Percentiles rank a stretch among this genome's conserved stretches.
Evolutionary conservation across 1,140 invertebrate genomes (phyloP).

Genomic region (Dendrolimus punctatus): DNA sequence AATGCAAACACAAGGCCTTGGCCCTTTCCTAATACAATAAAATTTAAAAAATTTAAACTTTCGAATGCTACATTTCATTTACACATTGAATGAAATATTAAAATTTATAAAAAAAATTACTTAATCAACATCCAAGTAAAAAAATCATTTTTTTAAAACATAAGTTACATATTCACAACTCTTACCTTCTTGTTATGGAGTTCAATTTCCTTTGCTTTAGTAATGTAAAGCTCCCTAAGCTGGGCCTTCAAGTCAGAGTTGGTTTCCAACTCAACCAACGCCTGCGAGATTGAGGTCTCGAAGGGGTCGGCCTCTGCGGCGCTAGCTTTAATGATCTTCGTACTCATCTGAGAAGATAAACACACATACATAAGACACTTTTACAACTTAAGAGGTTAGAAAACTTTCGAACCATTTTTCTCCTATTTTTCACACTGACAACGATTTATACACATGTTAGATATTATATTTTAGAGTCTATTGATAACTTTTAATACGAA

Average conservation of each 20-base stretch:
- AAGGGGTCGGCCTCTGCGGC: slow-evolving; percentile 93
- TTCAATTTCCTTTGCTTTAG: slow-evolving; percentile 96
- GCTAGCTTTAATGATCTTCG: slow-evolving; percentile 93
- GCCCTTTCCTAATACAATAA: too few relatives aligned
- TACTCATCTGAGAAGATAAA: slow-evolving; percentile 80
- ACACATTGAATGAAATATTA: too few relatives aligned
- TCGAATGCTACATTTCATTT: too few relatives aligned
- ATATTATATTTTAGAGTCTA: not conserved
- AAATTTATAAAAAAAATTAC: too few relatives aligned
- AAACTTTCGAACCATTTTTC: slow-evolving; percentile 17
- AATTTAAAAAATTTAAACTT: too few relatives aligned
- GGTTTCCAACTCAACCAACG: slow-evolving; percentile 96
- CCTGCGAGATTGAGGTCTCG: slow-evolving; percentile 93
- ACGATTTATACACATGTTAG: not conserved
- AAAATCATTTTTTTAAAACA: too few relatives aligned
- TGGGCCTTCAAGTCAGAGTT: slow-evolving; percentile 98
- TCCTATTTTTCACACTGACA: not conserved
- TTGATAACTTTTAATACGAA: not conserved
- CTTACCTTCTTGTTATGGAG: slow-evolving; percentile 92
- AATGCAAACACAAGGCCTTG: too few relatives aligned
- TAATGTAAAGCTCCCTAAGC: slow-evolving; percentile 95
- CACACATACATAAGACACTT: slow-evolving; percentile 19
- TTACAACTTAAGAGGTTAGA: slow-evolving; percentile 43
- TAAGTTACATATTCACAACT: too few relatives aligned
- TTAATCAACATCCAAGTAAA: too few relatives aligned